These are phyloP conservation scores for Mythimna vitellina DNA, from an alignment of 2,888 invertebrate species.

Conservation along the genomic window DNA sequence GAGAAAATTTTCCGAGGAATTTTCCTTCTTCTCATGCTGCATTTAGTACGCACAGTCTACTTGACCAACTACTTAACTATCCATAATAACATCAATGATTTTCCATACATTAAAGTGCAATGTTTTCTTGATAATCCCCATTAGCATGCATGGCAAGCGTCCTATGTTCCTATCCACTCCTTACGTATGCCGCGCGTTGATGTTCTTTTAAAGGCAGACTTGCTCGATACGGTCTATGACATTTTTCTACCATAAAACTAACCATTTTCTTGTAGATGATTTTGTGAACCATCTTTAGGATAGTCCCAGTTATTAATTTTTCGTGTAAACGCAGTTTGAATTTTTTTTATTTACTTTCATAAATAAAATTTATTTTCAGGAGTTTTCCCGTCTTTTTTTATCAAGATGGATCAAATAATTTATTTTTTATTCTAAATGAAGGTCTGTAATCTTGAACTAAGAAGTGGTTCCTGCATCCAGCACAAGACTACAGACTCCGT, in stretches of 20 bases:
- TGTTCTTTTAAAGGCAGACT: conserved; percentile 71
- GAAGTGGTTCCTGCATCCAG: neutral
- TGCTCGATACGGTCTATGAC: neutral
- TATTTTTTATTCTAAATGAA: neutral
- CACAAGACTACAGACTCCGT: neutral
- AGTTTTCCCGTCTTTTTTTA: neutral
- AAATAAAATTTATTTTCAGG: neutral
- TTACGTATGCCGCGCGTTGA: conserved; percentile 78
- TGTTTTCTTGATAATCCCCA: conserved; percentile 39
- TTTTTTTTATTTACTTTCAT: neutral
- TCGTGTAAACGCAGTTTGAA: neutral
- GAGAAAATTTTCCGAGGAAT: neutral
- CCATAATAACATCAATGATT: conserved; percentile 14
- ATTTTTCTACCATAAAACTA: conserved; percentile 6
- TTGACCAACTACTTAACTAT: conserved; percentile 14
- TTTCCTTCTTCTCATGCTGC: conserved; percentile 16
- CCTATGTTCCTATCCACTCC: conserved; percentile 13
- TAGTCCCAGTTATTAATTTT: neutral
- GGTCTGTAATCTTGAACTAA: neutral
- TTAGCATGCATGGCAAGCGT: conserved; percentile 43
- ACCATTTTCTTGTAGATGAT: neutral
- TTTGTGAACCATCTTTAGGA: neutral
- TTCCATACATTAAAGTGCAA: conserved; percentile 26
- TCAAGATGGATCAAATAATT: neutral
- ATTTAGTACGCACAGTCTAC: conserved; percentile 12